Percentiles rank a stretch among this genome's conserved stretches.
phyloP scores from a whole-genome alignment of 2,888 invertebrate genomes.

The Campoplex capitator region DNA sequence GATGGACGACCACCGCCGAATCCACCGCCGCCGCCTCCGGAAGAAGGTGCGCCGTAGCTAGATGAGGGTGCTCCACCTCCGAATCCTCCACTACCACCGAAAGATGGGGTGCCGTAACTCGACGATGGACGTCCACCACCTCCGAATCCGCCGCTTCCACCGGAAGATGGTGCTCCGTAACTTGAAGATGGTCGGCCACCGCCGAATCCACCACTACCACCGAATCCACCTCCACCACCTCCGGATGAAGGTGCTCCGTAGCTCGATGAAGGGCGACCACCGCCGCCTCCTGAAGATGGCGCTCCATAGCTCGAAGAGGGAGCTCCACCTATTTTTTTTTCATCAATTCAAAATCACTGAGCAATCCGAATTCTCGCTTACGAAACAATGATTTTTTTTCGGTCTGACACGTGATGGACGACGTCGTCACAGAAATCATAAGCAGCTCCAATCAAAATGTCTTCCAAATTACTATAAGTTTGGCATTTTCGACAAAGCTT shows the following conservation, averaged over 20 bases:
- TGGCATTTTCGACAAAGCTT: background rate
- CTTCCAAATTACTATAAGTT: background rate
- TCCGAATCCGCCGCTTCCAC: background rate
- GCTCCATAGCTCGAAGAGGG: conserved; percentile 30
- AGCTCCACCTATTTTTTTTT: conserved; percentile 8
- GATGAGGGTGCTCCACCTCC: conserved; percentile 75
- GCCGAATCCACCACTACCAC: conserved; percentile 51
- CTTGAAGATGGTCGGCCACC: conserved; percentile 80
- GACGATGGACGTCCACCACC: conserved; percentile 79
- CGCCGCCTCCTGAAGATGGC: conserved; percentile 54
- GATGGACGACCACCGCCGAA: conserved; percentile 78
- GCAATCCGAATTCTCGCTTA: background rate
- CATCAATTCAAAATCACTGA: background rate
- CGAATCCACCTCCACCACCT: conserved; percentile 69
- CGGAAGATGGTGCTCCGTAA: conserved; percentile 81
- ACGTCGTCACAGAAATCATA: too few species aligned
- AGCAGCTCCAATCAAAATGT: background rate
- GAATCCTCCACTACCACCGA: conserved; percentile 74
- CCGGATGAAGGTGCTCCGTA: conserved; percentile 80
- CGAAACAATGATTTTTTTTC: too few species aligned
- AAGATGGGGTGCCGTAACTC: conserved; percentile 75
- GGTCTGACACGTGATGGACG: too few species aligned
- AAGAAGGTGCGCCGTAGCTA: conserved; percentile 80
- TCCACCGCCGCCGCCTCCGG: conserved; percentile 65
- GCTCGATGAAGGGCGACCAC: conserved; percentile 74